Percentiles rank a stretch among this genome's conserved stretches.
These are phyloP conservation scores for Eurystomus gularis DNA, from an alignment of 2,113 vertebrate genomes.

Conservation along the genomic window DNA sequence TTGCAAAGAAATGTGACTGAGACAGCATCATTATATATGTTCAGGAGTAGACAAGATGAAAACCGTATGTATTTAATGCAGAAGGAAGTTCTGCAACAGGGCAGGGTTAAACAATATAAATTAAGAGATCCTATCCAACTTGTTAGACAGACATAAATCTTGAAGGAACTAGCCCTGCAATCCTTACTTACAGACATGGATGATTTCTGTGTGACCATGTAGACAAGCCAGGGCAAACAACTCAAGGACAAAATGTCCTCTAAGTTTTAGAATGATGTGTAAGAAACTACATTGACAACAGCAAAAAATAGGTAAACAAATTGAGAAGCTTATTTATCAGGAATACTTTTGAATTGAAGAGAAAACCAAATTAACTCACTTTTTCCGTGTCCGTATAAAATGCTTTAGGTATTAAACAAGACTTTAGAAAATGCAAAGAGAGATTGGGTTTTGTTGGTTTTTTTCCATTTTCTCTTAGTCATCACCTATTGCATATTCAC, in stretches of 20 bases:
- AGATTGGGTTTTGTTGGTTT: neutral
- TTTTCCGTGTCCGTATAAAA: neutral
- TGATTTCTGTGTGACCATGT: conserved; percentile 27
- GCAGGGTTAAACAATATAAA: conserved; percentile 34
- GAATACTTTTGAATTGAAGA: neutral
- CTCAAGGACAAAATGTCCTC: conserved; percentile 50
- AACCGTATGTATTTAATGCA: conserved; percentile 56
- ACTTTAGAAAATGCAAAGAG: neutral
- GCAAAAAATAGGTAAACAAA: neutral
- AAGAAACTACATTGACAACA: neutral
- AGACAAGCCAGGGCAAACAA: conserved; percentile 36
- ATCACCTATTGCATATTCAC: neutral
- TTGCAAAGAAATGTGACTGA: conserved; percentile 65
- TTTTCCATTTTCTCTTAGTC: neutral
- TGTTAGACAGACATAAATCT: conserved; percentile 41
- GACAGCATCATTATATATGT: conserved; percentile 29
- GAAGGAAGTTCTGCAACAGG: conserved; percentile 50
- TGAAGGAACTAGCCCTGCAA: conserved; percentile 6
- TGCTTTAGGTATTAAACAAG: neutral
- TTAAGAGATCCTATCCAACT: conserved; percentile 43
- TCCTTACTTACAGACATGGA: neutral
- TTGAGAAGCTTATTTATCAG: neutral
- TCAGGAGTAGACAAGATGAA: conserved; percentile 43
- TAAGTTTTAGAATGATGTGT: neutral
- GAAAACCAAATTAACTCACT: neutral